These are phyloP conservation scores for Ellobius talpinus DNA, from an alignment of 2,113 vertebrate species.

Conservation along the genomic window DNA sequence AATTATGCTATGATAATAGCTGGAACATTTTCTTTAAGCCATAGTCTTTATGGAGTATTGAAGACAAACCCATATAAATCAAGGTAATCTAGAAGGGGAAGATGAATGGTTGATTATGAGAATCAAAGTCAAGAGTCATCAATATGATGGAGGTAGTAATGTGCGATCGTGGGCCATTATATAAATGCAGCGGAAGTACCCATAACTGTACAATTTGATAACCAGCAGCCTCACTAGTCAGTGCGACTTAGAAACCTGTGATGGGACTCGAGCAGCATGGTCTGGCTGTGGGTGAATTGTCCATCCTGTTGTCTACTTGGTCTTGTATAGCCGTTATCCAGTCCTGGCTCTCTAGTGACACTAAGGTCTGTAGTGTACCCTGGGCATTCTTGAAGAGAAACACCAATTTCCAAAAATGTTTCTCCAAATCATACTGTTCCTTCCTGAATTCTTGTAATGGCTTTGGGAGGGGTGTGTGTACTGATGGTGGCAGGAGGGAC, in stretches of 20 bases:
- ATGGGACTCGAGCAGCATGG: constrained; percentile 10
- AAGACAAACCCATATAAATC: neutral
- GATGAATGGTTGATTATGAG: neutral
- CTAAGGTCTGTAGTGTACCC: neutral
- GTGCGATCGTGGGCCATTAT: neutral
- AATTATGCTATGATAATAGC: neutral
- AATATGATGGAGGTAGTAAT: neutral
- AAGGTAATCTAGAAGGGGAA: constrained; percentile 4
- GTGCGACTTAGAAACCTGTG: constrained; percentile 38
- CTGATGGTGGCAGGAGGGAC: neutral
- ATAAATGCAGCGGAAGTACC: neutral
- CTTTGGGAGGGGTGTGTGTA: neutral
- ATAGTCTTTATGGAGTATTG: neutral
- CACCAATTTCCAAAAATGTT: neutral
- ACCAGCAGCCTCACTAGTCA: constrained; percentile 20
- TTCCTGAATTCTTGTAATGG: neutral
- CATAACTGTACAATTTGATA: constrained; percentile 10
- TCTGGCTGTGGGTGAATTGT: neutral
- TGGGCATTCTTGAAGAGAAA: neutral
- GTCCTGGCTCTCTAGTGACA: neutral
- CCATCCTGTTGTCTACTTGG: neutral
- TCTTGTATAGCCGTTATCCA: neutral
- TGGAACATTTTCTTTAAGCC: neutral
- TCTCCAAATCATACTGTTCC: neutral
- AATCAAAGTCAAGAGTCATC: neutral